phyloP scores from a whole-genome alignment of 2,888 invertebrate genomes.

The Andricus curvator region DNA sequence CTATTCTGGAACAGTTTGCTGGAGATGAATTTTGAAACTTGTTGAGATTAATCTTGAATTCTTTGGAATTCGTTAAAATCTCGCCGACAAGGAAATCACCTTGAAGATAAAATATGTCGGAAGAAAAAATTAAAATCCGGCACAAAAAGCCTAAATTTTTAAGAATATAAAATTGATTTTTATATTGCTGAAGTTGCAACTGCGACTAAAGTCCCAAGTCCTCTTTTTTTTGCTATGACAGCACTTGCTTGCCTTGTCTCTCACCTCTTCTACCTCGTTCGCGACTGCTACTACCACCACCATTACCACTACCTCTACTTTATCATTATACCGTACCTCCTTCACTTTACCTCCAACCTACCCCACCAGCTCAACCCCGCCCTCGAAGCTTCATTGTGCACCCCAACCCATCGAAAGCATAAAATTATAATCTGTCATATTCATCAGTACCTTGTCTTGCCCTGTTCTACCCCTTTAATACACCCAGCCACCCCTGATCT shows the following conservation, averaged over 20 bases:
- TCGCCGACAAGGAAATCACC: too few species aligned
- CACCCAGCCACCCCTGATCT: not conserved
- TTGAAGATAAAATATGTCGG: too few species aligned
- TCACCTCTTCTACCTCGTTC: constrained; percentile 48
- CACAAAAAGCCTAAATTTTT: not conserved
- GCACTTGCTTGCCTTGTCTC: constrained; percentile 57
- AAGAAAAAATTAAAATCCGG: too few species aligned
- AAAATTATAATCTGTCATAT: constrained; percentile 68
- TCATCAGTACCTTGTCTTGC: constrained; percentile 60
- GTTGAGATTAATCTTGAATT: too few species aligned
- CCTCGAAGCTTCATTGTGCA: constrained; percentile 43
- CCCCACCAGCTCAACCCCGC: not conserved
- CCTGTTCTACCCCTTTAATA: constrained; percentile 30
- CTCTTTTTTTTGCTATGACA: constrained; percentile 51
- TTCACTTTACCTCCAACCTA: not conserved
- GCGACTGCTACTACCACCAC: constrained; percentile 48
- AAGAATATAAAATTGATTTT: not conserved
- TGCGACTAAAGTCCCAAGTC: not conserved
- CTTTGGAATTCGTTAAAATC: too few species aligned
- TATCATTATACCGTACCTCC: constrained; percentile 45
- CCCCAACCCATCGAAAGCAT: constrained; percentile 44
- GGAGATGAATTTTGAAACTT: too few species aligned
- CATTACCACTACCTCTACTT: constrained; percentile 32
- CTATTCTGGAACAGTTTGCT: too few species aligned
- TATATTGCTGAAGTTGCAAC: not conserved